phyloP scores from a whole-genome alignment of 2,113 vertebrate genomes.

The Oceanodroma tethys region DNA sequence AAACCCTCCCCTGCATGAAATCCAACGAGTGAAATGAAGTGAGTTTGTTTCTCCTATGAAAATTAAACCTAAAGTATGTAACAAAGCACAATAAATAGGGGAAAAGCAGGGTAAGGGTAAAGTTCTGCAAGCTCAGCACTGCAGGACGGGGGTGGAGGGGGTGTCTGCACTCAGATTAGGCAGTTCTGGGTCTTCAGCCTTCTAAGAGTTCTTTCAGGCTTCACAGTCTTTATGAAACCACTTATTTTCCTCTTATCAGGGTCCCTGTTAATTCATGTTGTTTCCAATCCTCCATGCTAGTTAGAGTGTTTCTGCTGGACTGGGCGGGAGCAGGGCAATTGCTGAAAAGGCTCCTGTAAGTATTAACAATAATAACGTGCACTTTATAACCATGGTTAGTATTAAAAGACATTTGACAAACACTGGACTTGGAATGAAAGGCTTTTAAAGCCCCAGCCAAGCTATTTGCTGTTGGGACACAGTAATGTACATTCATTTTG shows the following conservation, averaged over 20 bases:
- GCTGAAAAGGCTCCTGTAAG: not conserved
- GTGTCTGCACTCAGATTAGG: not conserved
- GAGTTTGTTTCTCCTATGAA: not conserved
- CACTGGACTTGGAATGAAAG: not conserved
- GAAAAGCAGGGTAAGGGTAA: not conserved
- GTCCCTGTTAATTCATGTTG: not conserved
- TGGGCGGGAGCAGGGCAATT: not conserved
- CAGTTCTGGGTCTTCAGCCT: not conserved
- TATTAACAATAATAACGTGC: not conserved
- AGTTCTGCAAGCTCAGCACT: not conserved
- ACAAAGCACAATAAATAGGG: not conserved
- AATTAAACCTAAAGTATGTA: not conserved
- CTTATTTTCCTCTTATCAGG: not conserved
- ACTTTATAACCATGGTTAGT: not conserved
- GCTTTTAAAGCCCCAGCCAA: constrained; percentile 28
- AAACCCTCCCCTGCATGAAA: not conserved
- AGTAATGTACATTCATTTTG: constrained; percentile 36
- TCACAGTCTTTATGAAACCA: not conserved
- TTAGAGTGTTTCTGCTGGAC: not conserved
- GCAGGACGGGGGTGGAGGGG: accelerated
- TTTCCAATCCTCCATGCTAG: not conserved
- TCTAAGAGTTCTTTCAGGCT: not conserved
- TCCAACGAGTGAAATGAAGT: not conserved
- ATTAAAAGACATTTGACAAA: constrained; percentile 1
- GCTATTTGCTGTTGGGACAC: constrained; percentile 15